Conservation (phyloP, 2,797 vertebrate genomes). For the Halcyon leucocephala region DNA sequence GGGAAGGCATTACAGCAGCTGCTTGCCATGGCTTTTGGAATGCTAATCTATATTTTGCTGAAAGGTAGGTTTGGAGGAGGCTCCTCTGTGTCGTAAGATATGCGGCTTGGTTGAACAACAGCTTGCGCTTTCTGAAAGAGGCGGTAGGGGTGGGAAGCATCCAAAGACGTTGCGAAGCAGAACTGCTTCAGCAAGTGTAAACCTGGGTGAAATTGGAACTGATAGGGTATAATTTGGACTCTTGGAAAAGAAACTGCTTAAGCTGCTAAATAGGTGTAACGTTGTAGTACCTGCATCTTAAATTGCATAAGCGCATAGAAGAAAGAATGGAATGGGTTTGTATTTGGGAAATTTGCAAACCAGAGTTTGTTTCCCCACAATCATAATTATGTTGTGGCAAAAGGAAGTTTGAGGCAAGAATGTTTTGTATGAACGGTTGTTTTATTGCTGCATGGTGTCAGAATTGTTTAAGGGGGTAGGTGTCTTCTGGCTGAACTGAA, state of each 20-base stretch:
- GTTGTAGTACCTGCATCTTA: neutral
- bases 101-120: neutral
- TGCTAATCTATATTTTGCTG: conserved; percentile 73
- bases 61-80: conserved; percentile 68
- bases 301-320: neutral
- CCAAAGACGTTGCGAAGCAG: fast-evolving
- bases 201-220: neutral
- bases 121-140: neutral
- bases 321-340: neutral
- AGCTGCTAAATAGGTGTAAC: neutral
- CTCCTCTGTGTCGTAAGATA: neutral
- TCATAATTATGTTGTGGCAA: neutral
- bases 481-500: neutral
- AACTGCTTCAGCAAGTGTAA: neutral
- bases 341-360: neutral
- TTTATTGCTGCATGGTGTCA: neutral
- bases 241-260: neutral
- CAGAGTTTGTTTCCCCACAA: neutral
- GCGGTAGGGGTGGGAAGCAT: neutral
- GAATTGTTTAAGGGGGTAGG: neutral
- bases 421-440: neutral
- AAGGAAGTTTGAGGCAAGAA: neutral
- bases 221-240: neutral
- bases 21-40: conserved; percentile 71
- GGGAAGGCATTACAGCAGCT: conserved; percentile 38